Percentiles rank a stretch among this genome's conserved stretches.
Conservation (phyloP, 2,888 invertebrate genomes). For the Kuschelorhynchus macadamiae region DNA sequence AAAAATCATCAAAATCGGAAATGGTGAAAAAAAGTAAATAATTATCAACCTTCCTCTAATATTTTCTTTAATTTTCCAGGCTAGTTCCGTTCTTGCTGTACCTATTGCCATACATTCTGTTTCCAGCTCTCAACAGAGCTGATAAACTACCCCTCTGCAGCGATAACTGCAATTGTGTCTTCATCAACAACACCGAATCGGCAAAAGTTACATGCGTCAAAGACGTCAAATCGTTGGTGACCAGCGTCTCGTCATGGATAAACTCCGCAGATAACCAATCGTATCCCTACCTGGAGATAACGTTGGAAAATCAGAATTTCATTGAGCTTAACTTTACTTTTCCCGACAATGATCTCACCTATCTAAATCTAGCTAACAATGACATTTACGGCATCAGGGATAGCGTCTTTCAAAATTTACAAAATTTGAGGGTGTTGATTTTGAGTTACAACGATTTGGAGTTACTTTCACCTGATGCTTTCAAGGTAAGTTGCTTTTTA, state of each 20-base stretch:
- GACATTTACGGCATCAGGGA: slow-evolving; percentile 75
- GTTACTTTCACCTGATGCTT: slow-evolving; percentile 75
- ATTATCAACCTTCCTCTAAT: too few relatives aligned
- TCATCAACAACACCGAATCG: slow-evolving; percentile 56
- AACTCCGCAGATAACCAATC: slow-evolving; percentile 41
- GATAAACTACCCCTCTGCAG: slow-evolving; percentile 68
- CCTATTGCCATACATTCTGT: background rate
- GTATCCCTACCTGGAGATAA: slow-evolving; percentile 50
- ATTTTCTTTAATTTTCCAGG: too few relatives aligned
- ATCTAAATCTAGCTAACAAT: slow-evolving; percentile 76
- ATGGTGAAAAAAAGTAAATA: too few relatives aligned
- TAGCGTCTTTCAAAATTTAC: slow-evolving; percentile 76
- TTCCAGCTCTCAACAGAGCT: background rate
- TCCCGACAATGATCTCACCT: slow-evolving; percentile 70
- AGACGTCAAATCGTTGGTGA: slow-evolving; percentile 26
- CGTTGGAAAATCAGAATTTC: slow-evolving; percentile 53
- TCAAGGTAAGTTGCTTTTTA: slow-evolving; percentile 77
- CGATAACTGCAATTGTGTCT: slow-evolving; percentile 71
- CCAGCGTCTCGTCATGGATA: slow-evolving; percentile 43
- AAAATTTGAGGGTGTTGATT: slow-evolving; percentile 76
- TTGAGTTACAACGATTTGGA: slow-evolving; percentile 80
- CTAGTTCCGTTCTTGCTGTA: too few relatives aligned
- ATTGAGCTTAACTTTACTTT: slow-evolving; percentile 64
- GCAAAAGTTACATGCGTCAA: slow-evolving; percentile 62
- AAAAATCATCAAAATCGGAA: too few relatives aligned